Evolutionary conservation across 2,113 vertebrate species (phyloP), one percentile per base, ranked within the genome.

Genomic region (Gracilinanus agilis): DNA sequence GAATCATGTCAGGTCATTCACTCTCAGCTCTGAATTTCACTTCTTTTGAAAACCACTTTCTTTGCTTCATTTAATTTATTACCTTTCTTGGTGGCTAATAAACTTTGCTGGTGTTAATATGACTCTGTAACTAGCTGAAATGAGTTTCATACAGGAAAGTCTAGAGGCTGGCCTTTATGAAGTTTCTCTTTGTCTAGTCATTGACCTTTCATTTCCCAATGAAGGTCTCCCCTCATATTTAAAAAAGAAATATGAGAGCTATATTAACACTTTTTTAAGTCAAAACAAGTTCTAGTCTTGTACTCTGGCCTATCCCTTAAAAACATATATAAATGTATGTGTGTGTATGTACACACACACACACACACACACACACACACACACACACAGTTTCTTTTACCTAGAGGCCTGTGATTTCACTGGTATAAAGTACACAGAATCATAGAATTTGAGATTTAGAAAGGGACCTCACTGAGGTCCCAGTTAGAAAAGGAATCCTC

Each of bases 31-130:
- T 96, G 34, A 88, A 44, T 54, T n/a, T 91, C 89, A 93, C 9
- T 97, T 95, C 49, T 90, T 96, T 93, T 95, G 88, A 96, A 96
- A 97, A 94, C 67, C 40, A 94, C 96, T 94, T 97, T 95, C 92
- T 95, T 49, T 95, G 13, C 27, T 91, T 95, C 93, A 90, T 94
- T 94, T 97, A 96, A 95, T 96, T 95, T 91, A 94, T 90, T 96
- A 96, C 89, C 54, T 89, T 97, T 94, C 40, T 88, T 27, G 91
- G 92, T 94, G 88, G 92, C 96, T 95, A 96, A 92, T 94, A 96
- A 94, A 93, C 49, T 96, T 55, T 89, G 9, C 24, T 94, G 49
- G 75, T 90, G 92, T 92, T 55, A 92, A 83, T 9, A 24, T 55
- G 1, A 44, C 1, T 8, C 27, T 90, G 0, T 92, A 61, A 91